Evolutionary conservation across 2,888 invertebrate species (phyloP), one percentile per base, ranked within the genome.

Genomic region (Andrena bucephala): DNA sequence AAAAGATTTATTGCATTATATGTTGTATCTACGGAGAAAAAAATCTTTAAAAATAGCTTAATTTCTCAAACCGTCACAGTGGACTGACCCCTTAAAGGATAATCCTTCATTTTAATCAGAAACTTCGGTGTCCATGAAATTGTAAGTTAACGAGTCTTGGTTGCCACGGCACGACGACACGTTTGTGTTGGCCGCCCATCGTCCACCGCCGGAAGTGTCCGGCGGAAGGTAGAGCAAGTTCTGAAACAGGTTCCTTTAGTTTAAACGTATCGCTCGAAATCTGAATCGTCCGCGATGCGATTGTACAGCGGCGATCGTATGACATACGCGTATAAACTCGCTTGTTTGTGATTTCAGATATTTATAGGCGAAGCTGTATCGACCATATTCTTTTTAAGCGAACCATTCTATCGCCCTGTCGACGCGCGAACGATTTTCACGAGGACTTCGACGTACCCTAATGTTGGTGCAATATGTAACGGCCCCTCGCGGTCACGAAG

Each of bases 261-360:
- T 68, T 57, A 63, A 20, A 70, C 20, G 42, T 73, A 42, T 60
- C 27, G 63, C 69, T 73, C 69, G 13, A 65, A 42, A 68, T 59
- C 13, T 24, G 62, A 57, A 72, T 36, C 42, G 20, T 10, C n/a
- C n/a, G 36, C 62, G 59, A 73, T 59, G 52, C 54, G 73, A 50
- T 62, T 67, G 50, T n/a, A 8, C 54, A 7, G 31, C 2, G 27
- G 24, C 24, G 10, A 68, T 20, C 27, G 27, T 63, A 24, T 0
- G 13, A 42, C 13, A 20, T 2, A 33, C n/a, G 33, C 27, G 42
- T 52, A 36, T 62, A 60, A 24, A 54, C 36, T 78, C 57, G 63
- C 57, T 74, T 62, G 70, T 80, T 69, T 66, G 59, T 52, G 57
- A 78, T 66, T 81, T 78, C 29, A 71, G n/a, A 86, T 77, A 82